A percentile compares a stretch with the other conserved stretches of the same genome.
phyloP scores from a whole-genome alignment of 2,113 vertebrate species.

The Diglossa brunneiventris region DNA sequence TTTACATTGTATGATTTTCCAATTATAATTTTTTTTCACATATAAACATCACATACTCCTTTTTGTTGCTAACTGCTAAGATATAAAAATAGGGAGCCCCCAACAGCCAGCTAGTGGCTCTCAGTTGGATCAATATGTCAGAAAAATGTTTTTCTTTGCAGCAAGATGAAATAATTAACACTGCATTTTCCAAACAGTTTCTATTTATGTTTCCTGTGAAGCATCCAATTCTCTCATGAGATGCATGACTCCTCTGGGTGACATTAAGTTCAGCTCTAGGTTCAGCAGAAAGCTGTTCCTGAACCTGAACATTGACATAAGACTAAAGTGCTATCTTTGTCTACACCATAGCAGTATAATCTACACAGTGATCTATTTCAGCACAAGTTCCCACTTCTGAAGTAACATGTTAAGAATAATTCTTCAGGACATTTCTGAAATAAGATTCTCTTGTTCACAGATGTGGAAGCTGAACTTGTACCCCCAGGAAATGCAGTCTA shows the following conservation, averaged over 20 bases:
- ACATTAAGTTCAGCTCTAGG: background rate
- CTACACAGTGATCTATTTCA: background rate
- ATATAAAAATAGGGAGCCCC: background rate
- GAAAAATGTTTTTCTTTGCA: background rate
- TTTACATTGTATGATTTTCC: background rate
- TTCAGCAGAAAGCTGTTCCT: background rate
- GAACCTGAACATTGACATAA: background rate
- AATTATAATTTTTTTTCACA: background rate
- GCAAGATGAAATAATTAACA: background rate
- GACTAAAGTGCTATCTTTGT: rapidly evolving
- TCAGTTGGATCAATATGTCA: background rate
- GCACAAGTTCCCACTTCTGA: background rate
- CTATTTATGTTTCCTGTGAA: background rate
- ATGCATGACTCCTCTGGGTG: background rate
- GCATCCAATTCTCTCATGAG: background rate
- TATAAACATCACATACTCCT: background rate
- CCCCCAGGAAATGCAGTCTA: background rate
- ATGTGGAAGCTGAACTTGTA: background rate
- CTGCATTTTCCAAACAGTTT: background rate
- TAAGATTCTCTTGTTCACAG: background rate
- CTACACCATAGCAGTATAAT: rapidly evolving
- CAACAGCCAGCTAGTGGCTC: background rate
- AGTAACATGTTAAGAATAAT: background rate
- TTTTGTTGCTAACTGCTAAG: background rate
- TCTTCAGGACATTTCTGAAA: background rate